Evolutionary conservation across 2,113 vertebrate species (phyloP).

Genomic region (Protomyctophum bolini): DNA sequence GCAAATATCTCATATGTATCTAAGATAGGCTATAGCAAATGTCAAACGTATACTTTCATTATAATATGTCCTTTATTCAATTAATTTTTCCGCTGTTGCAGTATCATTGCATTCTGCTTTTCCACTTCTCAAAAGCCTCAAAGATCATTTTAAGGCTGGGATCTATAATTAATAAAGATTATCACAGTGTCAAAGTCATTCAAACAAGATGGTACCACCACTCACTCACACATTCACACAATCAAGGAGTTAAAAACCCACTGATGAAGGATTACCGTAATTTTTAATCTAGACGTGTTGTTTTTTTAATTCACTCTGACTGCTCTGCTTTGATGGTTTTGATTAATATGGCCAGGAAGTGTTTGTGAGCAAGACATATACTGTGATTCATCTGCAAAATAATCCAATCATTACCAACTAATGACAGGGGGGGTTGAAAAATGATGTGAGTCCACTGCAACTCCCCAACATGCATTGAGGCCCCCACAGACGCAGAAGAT

Average conservation of each 20-base stretch:
- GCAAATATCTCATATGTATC: background rate
- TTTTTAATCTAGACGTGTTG: slow-evolving; percentile 94
- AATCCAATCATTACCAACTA: slow-evolving; percentile 99
- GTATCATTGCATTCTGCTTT: background rate
- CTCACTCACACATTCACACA: slow-evolving; percentile 1
- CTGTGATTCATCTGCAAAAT: slow-evolving; percentile 98
- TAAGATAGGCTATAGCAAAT: background rate
- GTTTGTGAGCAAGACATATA: slow-evolving; percentile 99
- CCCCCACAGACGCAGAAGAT: slow-evolving; percentile 73
- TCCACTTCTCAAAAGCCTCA: slow-evolving; percentile 7
- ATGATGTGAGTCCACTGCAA: slow-evolving; percentile 88
- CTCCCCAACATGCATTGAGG: slow-evolving; percentile 82
- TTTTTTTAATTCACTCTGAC: slow-evolving; percentile 93
- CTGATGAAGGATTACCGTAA: slow-evolving; percentile 92
- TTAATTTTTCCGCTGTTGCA: background rate
- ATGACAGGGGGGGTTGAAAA: slow-evolving; percentile 96
- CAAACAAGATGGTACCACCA: slow-evolving; percentile 33
- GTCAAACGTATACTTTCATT: background rate
- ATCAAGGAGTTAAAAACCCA: slow-evolving; percentile 85
- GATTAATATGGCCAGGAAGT: slow-evolving; percentile 97
- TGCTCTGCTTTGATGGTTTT: slow-evolving; percentile 96
- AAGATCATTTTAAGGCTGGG: slow-evolving; percentile 7
- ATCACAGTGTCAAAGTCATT: slow-evolving; percentile 42
- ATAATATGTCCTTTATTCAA: background rate
- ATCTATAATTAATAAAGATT: slow-evolving; percentile 24